Conservation (phyloP, 53 echinoderm and acorn worm species). For the Patiria pectinifera region DNA sequence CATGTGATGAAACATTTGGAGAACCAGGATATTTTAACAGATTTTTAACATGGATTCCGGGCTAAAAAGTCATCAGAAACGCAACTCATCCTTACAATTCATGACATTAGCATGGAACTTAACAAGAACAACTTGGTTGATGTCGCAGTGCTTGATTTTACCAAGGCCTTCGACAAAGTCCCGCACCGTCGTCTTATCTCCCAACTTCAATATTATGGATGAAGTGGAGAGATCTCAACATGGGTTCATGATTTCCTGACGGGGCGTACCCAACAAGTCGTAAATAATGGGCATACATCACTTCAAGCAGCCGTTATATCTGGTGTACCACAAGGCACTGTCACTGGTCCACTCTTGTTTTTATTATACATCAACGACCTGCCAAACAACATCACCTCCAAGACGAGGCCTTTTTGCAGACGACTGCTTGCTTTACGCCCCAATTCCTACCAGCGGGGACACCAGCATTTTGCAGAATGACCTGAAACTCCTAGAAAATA, state of each 20-base stretch:
- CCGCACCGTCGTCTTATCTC: constrained; percentile 37
- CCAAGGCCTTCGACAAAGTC: constrained; percentile 72
- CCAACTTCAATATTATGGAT: constrained; percentile 51
- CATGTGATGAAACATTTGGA: constrained; percentile 55
- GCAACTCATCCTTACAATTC: constrained; percentile 50
- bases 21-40: not conserved
- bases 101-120: constrained; percentile 45
- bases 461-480: constrained; percentile 28
- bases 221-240: constrained; percentile 3
- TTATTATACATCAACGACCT: constrained; percentile 64
- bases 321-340: constrained; percentile 55
- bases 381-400: constrained; percentile 24
- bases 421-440: constrained; percentile 63
- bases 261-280: constrained; percentile 51
- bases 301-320: constrained; percentile 41
- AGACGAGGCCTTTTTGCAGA: constrained; percentile 61
- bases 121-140: constrained; percentile 52
- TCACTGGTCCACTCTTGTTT: constrained; percentile 66
- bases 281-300: constrained; percentile 51
- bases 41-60: constrained; percentile 67
- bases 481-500: constrained; percentile 19
- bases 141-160: constrained; percentile 66
- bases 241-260: constrained; percentile 66
- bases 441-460: not conserved
- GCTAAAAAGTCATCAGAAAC: constrained; percentile 60